These are phyloP conservation scores for Tachypleus tridentatus DNA, from an alignment of 1,140 invertebrate species.

Conservation along the genomic window DNA sequence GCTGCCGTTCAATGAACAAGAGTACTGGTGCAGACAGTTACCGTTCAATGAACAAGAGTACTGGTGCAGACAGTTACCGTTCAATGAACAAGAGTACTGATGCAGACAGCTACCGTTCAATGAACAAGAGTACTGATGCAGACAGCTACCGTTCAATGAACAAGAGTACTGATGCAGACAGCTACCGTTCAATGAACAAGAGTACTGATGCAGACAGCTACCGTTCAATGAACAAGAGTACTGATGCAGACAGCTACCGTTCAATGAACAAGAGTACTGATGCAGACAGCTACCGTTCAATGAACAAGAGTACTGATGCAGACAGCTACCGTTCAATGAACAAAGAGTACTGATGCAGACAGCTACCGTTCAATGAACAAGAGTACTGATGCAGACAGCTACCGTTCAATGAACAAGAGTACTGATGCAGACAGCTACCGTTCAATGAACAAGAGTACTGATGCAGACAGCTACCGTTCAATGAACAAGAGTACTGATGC, in stretches of 20 bases:
- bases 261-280: not conserved
- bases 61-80: too few relatives aligned
- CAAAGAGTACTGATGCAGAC: not conserved
- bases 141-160: too few relatives aligned
- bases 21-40: not conserved
- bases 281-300: constrained; percentile 4
- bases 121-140: too few relatives aligned
- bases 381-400: constrained; percentile 2
- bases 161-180: too few relatives aligned
- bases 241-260: too few relatives aligned
- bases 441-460: not conserved
- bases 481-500: not conserved
- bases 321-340: not conserved
- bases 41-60: too few relatives aligned
- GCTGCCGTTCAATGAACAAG: not conserved
- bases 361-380: not conserved
- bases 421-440: not conserved
- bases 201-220: too few relatives aligned
- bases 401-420: constrained; percentile 10
- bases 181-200: too few relatives aligned
- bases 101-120: too few relatives aligned
- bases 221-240: too few relatives aligned
- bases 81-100: too few relatives aligned
- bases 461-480: not conserved
- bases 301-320: constrained; percentile 11